Evolutionary conservation across 2,888 invertebrate genomes (phyloP).

Genomic region (Dendrolimus pini): DNA sequence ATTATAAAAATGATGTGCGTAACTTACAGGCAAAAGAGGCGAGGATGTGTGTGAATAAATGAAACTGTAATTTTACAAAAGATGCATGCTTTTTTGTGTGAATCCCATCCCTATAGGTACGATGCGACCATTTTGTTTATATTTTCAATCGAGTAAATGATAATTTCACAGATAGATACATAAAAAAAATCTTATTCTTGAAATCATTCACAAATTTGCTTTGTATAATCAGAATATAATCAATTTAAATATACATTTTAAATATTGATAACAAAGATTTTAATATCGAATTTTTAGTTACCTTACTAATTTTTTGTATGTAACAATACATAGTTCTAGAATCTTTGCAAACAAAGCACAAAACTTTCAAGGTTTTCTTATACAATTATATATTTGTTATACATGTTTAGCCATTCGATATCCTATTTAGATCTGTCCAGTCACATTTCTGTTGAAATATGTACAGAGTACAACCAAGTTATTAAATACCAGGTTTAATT

Average conservation of each 20-base stretch:
- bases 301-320: background rate
- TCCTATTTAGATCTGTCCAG: background rate
- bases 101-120: background rate
- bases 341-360: background rate
- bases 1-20: constrained; percentile 37
- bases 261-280: no score
- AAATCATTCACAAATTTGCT: no score
- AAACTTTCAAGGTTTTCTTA: background rate
- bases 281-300: no score
- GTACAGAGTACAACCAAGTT: background rate
- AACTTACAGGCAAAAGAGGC: constrained; percentile 53
- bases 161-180: no score
- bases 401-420: background rate
- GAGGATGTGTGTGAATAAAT: constrained; percentile 74
- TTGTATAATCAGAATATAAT: no score
- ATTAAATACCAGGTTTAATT: background rate
- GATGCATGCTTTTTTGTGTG: constrained; percentile 1
- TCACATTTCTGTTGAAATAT: background rate
- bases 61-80: constrained; percentile 39
- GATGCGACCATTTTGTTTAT: background rate
- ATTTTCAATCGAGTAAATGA: no score
- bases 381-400: background rate
- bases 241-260: no score
- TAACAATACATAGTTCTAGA: background rate
- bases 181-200: no score